Evolutionary conservation across 1,140 invertebrate species (phyloP).

Genomic region (Pectinophora gossypiella): DNA sequence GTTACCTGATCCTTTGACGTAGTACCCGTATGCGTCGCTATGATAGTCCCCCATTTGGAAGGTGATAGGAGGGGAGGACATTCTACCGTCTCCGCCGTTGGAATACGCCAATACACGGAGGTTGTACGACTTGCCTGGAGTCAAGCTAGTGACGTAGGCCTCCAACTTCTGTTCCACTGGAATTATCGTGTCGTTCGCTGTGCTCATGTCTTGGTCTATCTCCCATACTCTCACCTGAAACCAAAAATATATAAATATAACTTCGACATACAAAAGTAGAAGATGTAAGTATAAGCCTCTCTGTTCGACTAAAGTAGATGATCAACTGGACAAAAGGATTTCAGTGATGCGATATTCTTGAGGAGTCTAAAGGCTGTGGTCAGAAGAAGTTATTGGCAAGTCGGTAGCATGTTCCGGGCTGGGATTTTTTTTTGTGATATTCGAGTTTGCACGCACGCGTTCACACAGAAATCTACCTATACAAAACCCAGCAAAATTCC

Average conservation of each 20-base stretch:
- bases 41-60: constrained; percentile 89
- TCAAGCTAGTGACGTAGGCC: constrained; percentile 85
- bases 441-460: too few relatives aligned
- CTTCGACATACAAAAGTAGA: background rate
- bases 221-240: constrained; percentile 92
- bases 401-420: too few relatives aligned
- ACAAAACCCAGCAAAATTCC: too few relatives aligned
- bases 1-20: constrained; percentile 26
- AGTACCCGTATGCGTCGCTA: constrained; percentile 59
- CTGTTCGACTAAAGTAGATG: too few relatives aligned
- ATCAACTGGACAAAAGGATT: too few relatives aligned
- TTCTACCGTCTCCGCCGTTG: constrained; percentile 95
- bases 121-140: constrained; percentile 91
- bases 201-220: constrained; percentile 92
- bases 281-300: too few relatives aligned
- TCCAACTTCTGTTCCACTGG: constrained; percentile 85
- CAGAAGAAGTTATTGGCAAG: too few relatives aligned
- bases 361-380: too few relatives aligned
- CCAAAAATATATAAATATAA: constrained; percentile 1
- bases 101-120: constrained; percentile 94
- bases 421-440: too few relatives aligned
- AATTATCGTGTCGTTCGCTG: constrained; percentile 90
- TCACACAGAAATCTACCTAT: too few relatives aligned
- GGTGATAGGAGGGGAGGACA: constrained; percentile 93
- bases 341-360: background rate